Conservation (phyloP, 2,113 vertebrate species). For the Xerus inauris region DNA sequence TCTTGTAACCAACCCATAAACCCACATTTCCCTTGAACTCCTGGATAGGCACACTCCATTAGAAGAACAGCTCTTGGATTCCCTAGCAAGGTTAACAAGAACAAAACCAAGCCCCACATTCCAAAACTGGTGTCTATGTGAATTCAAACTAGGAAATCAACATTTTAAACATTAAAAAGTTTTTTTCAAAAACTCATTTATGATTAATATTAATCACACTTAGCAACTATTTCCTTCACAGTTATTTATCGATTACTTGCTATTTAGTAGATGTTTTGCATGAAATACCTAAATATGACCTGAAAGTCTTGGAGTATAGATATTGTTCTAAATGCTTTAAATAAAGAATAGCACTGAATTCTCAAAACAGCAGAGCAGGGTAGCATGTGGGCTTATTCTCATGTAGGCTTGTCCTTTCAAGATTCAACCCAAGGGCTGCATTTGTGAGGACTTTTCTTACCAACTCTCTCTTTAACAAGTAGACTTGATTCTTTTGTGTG, state of each 20-base stretch:
- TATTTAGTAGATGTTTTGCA: neutral
- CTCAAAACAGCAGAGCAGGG: neutral
- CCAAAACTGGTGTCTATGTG: neutral
- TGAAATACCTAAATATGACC: neutral
- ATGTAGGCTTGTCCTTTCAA: neutral
- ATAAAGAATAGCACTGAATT: slow-evolving; percentile 1
- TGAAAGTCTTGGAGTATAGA: neutral
- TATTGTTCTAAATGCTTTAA: neutral
- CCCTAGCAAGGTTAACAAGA: neutral
- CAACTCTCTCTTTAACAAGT: neutral
- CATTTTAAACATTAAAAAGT: neutral
- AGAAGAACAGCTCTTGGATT: neutral
- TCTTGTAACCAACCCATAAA: neutral
- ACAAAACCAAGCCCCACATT: neutral
- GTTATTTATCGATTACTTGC: neutral
- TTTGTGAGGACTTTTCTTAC: neutral
- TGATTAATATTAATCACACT: neutral
- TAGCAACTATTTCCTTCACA: neutral
- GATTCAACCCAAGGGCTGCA: neutral
- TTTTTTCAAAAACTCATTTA: neutral
- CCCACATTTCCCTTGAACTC: neutral
- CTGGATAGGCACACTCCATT: neutral
- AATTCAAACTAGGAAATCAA: neutral
- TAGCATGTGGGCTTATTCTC: neutral
- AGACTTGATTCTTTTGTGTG: neutral